A percentile compares a stretch with the other conserved stretches of the same genome.
Evolutionary conservation across 2,888 invertebrate species (phyloP).

Genomic region (Gisinianus flammeolus): DNA sequence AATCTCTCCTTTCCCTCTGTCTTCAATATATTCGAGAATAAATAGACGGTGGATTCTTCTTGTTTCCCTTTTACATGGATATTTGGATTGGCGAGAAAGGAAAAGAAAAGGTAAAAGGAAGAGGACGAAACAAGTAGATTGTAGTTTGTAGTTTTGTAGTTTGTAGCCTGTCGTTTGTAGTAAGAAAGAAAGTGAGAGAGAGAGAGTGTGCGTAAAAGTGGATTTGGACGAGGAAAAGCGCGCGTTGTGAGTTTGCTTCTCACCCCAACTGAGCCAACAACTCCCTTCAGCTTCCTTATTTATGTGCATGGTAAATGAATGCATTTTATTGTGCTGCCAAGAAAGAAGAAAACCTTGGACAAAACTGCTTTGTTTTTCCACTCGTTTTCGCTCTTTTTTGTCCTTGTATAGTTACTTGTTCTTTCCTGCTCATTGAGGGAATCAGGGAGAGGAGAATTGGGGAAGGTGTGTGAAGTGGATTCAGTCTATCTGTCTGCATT

Average conservation of each 20-base stretch:
- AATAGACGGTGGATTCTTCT: no score
- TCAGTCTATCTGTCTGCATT: no score
- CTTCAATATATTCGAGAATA: not conserved
- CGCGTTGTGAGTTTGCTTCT: not conserved
- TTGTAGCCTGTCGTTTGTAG: not conserved
- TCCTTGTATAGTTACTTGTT: no score
- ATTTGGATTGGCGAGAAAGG: not conserved
- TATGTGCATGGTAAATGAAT: conserved; percentile 34
- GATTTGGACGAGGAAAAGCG: not conserved
- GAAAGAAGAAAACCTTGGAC: not conserved
- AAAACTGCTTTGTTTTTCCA: not conserved
- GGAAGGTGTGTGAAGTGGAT: no score
- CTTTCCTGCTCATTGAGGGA: not conserved
- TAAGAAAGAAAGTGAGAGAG: not conserved
- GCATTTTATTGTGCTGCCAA: conserved; percentile 31
- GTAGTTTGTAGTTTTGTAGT: not conserved
- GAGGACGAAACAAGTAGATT: not conserved
- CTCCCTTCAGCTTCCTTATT: conserved; percentile 21
- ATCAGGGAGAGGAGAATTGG: not conserved
- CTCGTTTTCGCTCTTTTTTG: no score
- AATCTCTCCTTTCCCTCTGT: not conserved
- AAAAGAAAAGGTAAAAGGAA: not conserved
- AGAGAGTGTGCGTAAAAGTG: not conserved
- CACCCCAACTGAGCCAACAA: not conserved
- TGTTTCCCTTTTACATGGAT: no score